Conservation (phyloP, 1,140 invertebrate species). For the Batillaria attramentaria region DNA sequence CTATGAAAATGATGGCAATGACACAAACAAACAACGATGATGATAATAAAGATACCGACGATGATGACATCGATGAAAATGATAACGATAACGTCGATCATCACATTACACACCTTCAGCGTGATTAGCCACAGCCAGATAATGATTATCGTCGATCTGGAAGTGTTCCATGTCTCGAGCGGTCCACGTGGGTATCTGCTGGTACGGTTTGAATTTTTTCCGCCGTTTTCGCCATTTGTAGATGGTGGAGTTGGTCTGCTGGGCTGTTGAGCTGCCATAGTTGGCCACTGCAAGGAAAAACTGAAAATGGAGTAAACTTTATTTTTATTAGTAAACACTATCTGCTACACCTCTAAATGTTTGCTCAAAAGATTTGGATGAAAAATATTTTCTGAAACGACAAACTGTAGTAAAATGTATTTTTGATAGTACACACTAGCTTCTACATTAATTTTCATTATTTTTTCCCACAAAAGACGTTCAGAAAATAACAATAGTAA, state of each 20-base stretch:
- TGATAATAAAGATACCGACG: too few species aligned
- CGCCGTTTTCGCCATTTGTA: constrained; percentile 62
- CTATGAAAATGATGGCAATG: too few species aligned
- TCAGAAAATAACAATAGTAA: too few species aligned
- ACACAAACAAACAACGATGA: too few species aligned
- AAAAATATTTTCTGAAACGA: too few species aligned
- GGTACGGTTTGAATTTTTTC: constrained; percentile 61
- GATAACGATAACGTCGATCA: too few species aligned
- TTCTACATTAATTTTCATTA: neutral
- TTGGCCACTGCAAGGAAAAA: constrained; percentile 69
- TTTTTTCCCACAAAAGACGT: too few species aligned
- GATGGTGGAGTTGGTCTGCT: constrained; percentile 59
- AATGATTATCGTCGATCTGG: constrained; percentile 61
- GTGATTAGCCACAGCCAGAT: constrained; percentile 68
- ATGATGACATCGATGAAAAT: too few species aligned
- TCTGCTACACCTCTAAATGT: too few species aligned
- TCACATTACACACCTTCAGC: constrained; percentile 60
- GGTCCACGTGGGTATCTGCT: constrained; percentile 63
- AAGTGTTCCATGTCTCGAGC: constrained; percentile 69
- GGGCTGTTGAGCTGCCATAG: constrained; percentile 53
- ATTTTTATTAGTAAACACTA: constrained; percentile 18
- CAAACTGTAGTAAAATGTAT: too few species aligned
- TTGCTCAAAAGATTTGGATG: too few species aligned
- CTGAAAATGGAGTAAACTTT: constrained; percentile 58
- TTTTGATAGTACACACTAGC: too few species aligned